A percentile compares a stretch with the other conserved stretches of the same genome.
Conservation (phyloP, 2,797 vertebrate genomes). For the Lepus oiostolus region DNA sequence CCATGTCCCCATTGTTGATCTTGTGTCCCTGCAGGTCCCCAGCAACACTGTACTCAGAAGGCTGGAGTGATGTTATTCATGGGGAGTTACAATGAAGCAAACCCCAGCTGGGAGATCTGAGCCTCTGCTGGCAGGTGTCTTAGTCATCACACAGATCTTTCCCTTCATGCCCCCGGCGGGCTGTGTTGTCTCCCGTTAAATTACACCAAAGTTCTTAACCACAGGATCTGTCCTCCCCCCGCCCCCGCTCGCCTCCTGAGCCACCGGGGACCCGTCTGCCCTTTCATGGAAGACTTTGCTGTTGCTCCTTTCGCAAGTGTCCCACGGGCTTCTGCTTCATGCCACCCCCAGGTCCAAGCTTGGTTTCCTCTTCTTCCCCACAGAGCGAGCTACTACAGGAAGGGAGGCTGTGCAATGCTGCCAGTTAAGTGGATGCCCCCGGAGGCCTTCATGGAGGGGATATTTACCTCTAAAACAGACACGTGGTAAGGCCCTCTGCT, state of each 20-base stretch:
- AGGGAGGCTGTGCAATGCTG: slow-evolving; percentile 98
- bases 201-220: slow-evolving; percentile 39
- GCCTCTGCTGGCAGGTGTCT: not conserved
- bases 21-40: not conserved
- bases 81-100: slow-evolving; percentile 44
- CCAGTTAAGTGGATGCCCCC: slow-evolving; percentile 99
- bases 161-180: not conserved
- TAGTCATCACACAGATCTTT: slow-evolving; percentile 49
- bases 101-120: slow-evolving; percentile 47
- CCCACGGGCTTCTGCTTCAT: slow-evolving; percentile 6
- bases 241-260: not conserved
- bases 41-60: not conserved
- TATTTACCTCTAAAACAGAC: slow-evolving; percentile 99
- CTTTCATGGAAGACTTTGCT: not conserved
- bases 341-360: not conserved
- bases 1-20: not conserved
- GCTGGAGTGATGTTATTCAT: not conserved
- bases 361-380: slow-evolving; percentile 64
- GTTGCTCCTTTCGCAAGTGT: not conserved
- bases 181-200: slow-evolving; percentile 39
- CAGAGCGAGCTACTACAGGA: slow-evolving; percentile 98
- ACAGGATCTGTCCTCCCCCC: slow-evolving; percentile 44
- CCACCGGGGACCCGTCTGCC: not conserved
- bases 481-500: slow-evolving; percentile 92
- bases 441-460: slow-evolving; percentile 99